Percentiles rank a stretch among this genome's conserved stretches.
These are phyloP conservation scores for Sigmodon hispidus DNA, from an alignment of 2,113 vertebrate species.

Conservation along the genomic window DNA sequence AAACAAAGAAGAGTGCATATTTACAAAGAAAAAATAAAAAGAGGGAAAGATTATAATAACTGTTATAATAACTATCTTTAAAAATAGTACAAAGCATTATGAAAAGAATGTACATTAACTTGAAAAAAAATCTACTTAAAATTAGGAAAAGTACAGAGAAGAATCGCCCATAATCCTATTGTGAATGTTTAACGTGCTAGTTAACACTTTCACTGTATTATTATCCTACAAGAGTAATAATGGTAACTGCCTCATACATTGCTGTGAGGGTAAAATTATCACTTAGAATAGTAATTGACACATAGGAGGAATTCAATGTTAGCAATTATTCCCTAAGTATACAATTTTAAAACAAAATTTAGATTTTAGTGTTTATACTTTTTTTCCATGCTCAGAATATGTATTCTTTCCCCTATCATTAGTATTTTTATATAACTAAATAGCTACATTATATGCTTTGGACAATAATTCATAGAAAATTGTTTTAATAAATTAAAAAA, in stretches of 20 bases:
- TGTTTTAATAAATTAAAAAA: constrained; percentile 29
- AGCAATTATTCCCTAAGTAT: constrained; percentile 20
- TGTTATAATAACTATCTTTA: constrained; percentile 16
- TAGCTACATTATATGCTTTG: constrained; percentile 8
- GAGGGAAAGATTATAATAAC: constrained; percentile 4
- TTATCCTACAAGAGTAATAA: background rate
- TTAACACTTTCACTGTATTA: background rate
- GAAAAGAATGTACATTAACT: constrained; percentile 35
- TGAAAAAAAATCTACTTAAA: constrained; percentile 49
- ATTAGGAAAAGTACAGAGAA: constrained; percentile 6
- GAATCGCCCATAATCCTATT: background rate
- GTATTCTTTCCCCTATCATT: background rate
- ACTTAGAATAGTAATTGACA: background rate
- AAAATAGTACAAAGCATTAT: constrained; percentile 37
- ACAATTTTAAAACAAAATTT: background rate
- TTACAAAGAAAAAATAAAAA: constrained; percentile 24
- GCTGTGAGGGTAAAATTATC: background rate
- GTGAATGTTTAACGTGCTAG: background rate
- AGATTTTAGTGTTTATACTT: background rate
- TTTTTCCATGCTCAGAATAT: constrained; percentile 40
- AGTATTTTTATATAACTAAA: constrained; percentile 38
- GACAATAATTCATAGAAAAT: constrained; percentile 33
- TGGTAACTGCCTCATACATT: background rate
- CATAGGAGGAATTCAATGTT: background rate
- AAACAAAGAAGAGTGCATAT: constrained; percentile 55